Percentiles rank a stretch among this genome's conserved stretches.
Conservation (phyloP, 2,888 invertebrate genomes). For the Phorcus lineatus region DNA sequence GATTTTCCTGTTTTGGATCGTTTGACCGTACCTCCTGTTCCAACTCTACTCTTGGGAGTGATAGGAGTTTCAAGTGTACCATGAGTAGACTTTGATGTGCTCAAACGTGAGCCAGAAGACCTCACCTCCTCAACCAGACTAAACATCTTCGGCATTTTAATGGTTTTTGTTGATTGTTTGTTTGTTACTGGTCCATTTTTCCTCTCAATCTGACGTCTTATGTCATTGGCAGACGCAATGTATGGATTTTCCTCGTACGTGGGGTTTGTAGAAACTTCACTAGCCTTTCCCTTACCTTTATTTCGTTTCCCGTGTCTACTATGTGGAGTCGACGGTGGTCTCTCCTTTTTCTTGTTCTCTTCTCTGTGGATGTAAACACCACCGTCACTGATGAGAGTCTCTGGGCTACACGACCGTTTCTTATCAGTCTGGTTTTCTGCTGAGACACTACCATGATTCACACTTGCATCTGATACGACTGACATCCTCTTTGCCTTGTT, state of each 20-base stretch:
- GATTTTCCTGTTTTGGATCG: too few relatives aligned
- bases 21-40: too few relatives aligned
- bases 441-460: neutral
- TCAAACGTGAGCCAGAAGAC: too few relatives aligned
- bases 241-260: neutral
- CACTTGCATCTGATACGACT: neutral
- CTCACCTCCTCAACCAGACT: neutral
- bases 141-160: neutral
- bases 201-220: neutral
- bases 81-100: too few relatives aligned
- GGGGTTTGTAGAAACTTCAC: neutral
- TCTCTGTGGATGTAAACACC: neutral
- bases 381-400: conserved; percentile 7
- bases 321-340: conserved; percentile 2
- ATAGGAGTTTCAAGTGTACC: too few relatives aligned
- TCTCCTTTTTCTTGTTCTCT: neutral
- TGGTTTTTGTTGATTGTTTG: neutral
- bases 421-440: neutral
- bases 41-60: too few relatives aligned
- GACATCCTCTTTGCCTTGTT: neutral
- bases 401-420: neutral
- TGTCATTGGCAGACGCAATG: conserved; percentile 12
- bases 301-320: conserved; percentile 3
- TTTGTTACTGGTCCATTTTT: neutral
- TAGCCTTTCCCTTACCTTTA: neutral